Evolutionary conservation across 2,888 invertebrate species (phyloP).

Genomic region (Chorisops tibialis): DNA sequence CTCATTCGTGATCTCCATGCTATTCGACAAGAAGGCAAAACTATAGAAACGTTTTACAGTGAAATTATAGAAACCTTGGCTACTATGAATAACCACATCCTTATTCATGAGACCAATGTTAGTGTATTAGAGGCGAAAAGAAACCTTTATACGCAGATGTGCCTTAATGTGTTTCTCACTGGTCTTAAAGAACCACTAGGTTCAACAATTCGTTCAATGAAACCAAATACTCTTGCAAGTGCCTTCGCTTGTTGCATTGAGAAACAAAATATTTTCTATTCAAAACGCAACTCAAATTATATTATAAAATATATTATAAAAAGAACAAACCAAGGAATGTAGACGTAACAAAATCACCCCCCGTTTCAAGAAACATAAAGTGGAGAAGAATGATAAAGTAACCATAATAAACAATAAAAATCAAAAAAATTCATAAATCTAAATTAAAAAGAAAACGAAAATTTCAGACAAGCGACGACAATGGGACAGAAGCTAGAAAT

Average conservation of each 20-base stretch:
- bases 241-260: conserved; percentile 34
- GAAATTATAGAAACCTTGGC: no score
- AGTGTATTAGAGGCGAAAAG: conserved; percentile 34
- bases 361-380: conserved; percentile 27
- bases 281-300: not conserved
- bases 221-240: conserved; percentile 31
- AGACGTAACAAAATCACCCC: conserved; percentile 27
- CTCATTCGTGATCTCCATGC: conserved; percentile 18
- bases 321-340: no score
- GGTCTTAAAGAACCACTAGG: conserved; percentile 36
- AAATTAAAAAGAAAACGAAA: conserved; percentile 6
- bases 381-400: conserved; percentile 19
- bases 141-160: conserved; percentile 34
- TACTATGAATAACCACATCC: conserved; percentile 33
- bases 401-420: conserved; percentile 5
- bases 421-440: not conserved
- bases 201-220: conserved; percentile 35
- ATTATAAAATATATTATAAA: no score
- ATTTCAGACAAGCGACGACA: not conserved
- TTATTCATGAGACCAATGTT: conserved; percentile 33
- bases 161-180: conserved; percentile 34
- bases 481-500: not conserved
- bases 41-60: no score
- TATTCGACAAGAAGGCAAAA: conserved; percentile 26
- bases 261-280: conserved; percentile 32